Evolutionary conservation across 2,888 invertebrate genomes (phyloP).

Genomic region (Lasioglossum marginatum): DNA sequence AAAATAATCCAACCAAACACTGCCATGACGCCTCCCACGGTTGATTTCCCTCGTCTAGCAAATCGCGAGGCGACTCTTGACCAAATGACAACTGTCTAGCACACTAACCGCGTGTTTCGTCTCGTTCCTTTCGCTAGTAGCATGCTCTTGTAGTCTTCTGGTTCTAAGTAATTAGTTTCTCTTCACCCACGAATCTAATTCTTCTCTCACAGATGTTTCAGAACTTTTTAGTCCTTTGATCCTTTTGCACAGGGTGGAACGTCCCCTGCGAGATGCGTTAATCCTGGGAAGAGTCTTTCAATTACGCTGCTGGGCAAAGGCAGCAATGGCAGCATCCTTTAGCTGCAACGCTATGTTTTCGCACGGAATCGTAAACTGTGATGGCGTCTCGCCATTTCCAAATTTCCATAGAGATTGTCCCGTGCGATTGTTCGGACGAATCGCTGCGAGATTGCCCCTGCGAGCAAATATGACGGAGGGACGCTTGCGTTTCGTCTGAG

Average conservation of each 20-base stretch:
- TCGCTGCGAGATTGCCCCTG: neutral
- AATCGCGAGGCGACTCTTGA: constrained; percentile 21
- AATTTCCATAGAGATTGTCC: constrained; percentile 25
- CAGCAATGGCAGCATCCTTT: constrained; percentile 12
- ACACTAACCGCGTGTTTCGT: neutral
- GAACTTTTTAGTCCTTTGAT: constrained; percentile 10
- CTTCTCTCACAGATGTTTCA: neutral
- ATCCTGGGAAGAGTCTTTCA: constrained; percentile 35
- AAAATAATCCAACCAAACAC: constrained; percentile 20
- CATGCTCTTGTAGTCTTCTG: neutral
- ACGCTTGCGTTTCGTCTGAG: neutral
- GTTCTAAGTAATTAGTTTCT: neutral
- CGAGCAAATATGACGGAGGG: neutral
- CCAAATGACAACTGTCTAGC: constrained; percentile 40
- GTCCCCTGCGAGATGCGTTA: neutral
- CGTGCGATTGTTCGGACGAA: neutral
- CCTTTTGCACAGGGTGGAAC: neutral
- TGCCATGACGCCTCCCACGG: constrained; percentile 28
- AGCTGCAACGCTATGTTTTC: constrained; percentile 6
- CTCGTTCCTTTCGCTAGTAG: neutral
- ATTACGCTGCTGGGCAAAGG: constrained; percentile 29
- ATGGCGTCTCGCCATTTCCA: constrained; percentile 11
- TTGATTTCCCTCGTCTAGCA: constrained; percentile 32
- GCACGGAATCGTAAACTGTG: constrained; percentile 10
- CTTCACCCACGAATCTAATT: neutral